Conservation (phyloP, 2,797 vertebrate genomes). For the Artibeus lituratus region DNA sequence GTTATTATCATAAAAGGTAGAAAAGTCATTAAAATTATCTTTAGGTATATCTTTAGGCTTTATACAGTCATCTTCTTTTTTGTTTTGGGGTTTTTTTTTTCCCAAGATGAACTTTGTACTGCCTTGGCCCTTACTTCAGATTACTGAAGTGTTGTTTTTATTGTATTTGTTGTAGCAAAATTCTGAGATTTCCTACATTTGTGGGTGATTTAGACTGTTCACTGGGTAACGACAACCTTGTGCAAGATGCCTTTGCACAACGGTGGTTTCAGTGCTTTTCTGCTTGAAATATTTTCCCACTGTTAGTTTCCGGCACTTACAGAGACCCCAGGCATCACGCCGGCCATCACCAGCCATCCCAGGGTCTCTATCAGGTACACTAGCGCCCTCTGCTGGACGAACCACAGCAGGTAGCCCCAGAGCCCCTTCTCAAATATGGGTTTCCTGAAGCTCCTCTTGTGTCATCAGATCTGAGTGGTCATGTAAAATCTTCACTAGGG, state of each 20-base stretch:
- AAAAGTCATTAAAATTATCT: not conserved
- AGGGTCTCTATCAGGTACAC: not conserved
- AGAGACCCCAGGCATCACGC: not conserved
- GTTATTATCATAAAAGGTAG: not conserved
- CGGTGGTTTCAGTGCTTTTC: not conserved
- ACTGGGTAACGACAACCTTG: not conserved
- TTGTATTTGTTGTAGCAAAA: not conserved
- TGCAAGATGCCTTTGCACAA: not conserved
- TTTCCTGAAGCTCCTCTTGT: not conserved
- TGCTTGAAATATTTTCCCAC: not conserved
- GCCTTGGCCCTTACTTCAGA: not conserved
- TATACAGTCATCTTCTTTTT: not conserved
- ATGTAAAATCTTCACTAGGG: not conserved
- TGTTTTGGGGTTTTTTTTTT: not conserved
- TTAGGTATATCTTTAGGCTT: not conserved
- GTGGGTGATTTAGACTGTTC: not conserved
- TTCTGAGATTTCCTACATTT: not conserved
- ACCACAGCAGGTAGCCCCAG: not conserved
- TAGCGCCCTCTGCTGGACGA: slow-evolving; percentile 60
- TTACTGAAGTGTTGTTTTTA: not conserved
- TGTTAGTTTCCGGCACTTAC: not conserved
- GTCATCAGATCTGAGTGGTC: not conserved
- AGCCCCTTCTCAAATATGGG: not conserved
- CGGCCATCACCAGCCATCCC: not conserved
- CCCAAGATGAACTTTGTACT: not conserved